Conservation (phyloP, 2,113 vertebrate species). For the Condylura cristata region DNA sequence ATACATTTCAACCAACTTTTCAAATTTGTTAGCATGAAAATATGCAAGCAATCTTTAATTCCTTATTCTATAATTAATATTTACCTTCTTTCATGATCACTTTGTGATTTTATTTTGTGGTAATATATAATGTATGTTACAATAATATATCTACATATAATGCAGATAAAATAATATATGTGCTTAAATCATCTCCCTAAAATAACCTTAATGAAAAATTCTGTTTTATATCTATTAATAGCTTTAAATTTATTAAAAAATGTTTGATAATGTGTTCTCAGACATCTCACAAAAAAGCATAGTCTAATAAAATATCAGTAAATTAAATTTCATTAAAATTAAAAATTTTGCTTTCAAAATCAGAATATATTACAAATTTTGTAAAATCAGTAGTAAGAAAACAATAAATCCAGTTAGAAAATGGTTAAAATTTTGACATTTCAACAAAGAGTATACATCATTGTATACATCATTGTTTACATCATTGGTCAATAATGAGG, state of each 20-base stretch:
- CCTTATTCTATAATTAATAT: not conserved
- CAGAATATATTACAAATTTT: not conserved
- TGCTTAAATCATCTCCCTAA: not conserved
- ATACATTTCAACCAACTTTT: not conserved
- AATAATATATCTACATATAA: not conserved
- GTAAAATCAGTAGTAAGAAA: not conserved
- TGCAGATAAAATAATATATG: not conserved
- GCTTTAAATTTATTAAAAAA: constrained; percentile 26
- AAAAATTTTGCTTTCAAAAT: not conserved
- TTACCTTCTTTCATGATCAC: not conserved
- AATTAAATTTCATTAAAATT: not conserved
- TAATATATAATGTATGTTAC: not conserved
- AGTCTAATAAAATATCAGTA: not conserved
- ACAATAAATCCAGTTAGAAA: not conserved
- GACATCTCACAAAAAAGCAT: not conserved
- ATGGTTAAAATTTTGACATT: not conserved
- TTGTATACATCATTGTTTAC: no score
- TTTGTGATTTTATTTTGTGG: not conserved
- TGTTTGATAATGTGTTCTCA: not conserved
- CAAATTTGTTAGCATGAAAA: not conserved
- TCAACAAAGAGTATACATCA: no score
- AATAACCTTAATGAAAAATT: not conserved
- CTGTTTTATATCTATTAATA: not conserved
- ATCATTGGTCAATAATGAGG: not conserved
- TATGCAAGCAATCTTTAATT: not conserved